Evolutionary conservation across 2,888 invertebrate species (phyloP).

Genomic region (Geophilus truncorum): DNA sequence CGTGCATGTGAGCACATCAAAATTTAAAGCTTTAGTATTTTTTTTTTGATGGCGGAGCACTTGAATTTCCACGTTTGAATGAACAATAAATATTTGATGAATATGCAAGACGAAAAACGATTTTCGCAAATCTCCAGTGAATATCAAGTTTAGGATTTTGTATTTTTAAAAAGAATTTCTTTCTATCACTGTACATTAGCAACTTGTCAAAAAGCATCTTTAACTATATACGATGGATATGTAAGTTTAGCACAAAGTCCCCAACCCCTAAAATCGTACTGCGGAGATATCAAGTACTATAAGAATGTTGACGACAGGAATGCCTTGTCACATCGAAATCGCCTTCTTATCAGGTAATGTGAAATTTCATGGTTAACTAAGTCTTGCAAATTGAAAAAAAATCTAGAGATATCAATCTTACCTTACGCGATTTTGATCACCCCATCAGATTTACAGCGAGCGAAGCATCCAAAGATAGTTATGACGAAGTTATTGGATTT

Average conservation of each 20-base stretch:
- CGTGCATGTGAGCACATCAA: no score
- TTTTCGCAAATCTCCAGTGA: no score
- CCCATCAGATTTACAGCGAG: conserved; percentile 43
- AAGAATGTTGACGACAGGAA: conserved; percentile 49
- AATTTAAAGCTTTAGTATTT: no score
- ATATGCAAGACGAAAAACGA: conserved; percentile 10
- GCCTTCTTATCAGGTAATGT: conserved; percentile 45
- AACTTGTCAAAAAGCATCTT: conserved; percentile 49
- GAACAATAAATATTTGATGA: no score
- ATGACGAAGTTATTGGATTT: conserved; percentile 44
- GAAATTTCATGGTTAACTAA: conserved; percentile 29
- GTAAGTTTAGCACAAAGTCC: conserved; percentile 40
- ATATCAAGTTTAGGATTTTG: no score
- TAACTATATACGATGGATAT: conserved; percentile 50
- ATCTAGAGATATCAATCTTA: background rate
- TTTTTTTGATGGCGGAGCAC: no score
- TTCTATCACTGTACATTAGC: conserved; percentile 43
- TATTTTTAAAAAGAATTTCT: no score
- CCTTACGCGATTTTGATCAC: no score
- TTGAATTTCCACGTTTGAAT: no score
- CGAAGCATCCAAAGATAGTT: conserved; percentile 40
- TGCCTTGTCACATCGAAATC: conserved; percentile 47
- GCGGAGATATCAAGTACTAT: conserved; percentile 50
- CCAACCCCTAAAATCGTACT: conserved; percentile 45
- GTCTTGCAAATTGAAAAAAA: background rate